Percentiles rank a stretch among this genome's conserved stretches.
These are phyloP conservation scores for Ctenicera cuprea DNA, from an alignment of 2,888 invertebrate species.

Conservation along the genomic window DNA sequence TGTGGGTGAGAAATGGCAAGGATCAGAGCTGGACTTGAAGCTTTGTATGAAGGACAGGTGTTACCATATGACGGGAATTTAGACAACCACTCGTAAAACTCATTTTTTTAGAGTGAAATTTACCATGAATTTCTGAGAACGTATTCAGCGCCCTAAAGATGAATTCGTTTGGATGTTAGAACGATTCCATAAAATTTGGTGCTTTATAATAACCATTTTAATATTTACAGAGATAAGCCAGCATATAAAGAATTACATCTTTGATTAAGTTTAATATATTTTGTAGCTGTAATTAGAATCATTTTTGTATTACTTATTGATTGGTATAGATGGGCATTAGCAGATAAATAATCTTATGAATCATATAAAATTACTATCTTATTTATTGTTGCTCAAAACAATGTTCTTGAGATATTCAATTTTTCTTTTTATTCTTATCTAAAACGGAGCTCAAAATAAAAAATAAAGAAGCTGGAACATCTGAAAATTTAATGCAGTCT, in stretches of 20 bases:
- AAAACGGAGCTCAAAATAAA: background rate
- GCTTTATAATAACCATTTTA: conserved; percentile 1
- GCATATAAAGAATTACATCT: too few species aligned
- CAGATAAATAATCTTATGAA: too few species aligned
- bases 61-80: conserved; percentile 38
- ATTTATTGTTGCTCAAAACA: too few species aligned
- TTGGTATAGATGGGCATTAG: too few species aligned
- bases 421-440: too few species aligned
- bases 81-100: conserved; percentile 37
- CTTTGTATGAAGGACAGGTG: conserved; percentile 44
- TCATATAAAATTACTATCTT: too few species aligned
- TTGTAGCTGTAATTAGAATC: too few species aligned
- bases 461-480: background rate
- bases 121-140: conserved; percentile 31
- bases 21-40: conserved; percentile 40
- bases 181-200: conserved; percentile 1
- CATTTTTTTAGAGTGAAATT: conserved; percentile 32
- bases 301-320: too few species aligned
- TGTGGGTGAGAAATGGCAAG: conserved; percentile 41
- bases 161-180: background rate
- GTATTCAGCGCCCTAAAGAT: conserved; percentile 1
- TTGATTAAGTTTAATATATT: too few species aligned
- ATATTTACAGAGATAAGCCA: background rate
- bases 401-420: too few species aligned
- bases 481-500: conserved; percentile 10